Percentiles rank a stretch among this genome's conserved stretches.
Conservation (phyloP, 1,140 invertebrate species). For the Pseudomyrmex pallidus region DNA sequence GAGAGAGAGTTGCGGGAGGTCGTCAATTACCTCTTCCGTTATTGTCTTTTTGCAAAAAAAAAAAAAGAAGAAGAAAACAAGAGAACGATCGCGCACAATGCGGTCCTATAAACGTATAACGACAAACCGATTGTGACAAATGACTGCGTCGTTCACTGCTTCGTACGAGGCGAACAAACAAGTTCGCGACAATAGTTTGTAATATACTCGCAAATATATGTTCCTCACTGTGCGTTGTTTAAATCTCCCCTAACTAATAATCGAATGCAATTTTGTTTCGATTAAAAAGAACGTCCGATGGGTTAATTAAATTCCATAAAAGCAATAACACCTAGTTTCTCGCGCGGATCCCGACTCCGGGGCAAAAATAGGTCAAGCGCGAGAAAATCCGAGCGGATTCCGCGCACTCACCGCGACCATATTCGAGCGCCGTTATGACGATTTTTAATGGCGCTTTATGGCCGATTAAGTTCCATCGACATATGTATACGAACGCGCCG, state of each 20-base stretch:
- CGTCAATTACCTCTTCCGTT: constrained; percentile 14
- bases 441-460: constrained; percentile 41
- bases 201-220: too few relatives aligned
- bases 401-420: constrained; percentile 8
- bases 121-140: constrained; percentile 7
- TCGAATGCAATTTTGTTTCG: background rate
- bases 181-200: background rate
- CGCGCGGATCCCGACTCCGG: constrained; percentile 19
- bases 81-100: background rate
- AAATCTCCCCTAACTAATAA: background rate
- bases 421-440: constrained; percentile 34
- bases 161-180: constrained; percentile 16
- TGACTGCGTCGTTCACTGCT: background rate
- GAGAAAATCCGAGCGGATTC: constrained; percentile 46
- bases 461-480: constrained; percentile 10
- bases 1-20: background rate
- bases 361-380: constrained; percentile 61
- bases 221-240: too few relatives aligned
- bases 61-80: too few relatives aligned
- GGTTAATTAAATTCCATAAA: constrained; percentile 63
- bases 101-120: background rate
- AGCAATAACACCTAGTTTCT: constrained; percentile 46
- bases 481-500: background rate
- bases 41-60: background rate
- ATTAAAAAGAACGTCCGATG: background rate